phyloP scores from a whole-genome alignment of 2,113 vertebrate species.

The Recurvirostra avosetta region DNA sequence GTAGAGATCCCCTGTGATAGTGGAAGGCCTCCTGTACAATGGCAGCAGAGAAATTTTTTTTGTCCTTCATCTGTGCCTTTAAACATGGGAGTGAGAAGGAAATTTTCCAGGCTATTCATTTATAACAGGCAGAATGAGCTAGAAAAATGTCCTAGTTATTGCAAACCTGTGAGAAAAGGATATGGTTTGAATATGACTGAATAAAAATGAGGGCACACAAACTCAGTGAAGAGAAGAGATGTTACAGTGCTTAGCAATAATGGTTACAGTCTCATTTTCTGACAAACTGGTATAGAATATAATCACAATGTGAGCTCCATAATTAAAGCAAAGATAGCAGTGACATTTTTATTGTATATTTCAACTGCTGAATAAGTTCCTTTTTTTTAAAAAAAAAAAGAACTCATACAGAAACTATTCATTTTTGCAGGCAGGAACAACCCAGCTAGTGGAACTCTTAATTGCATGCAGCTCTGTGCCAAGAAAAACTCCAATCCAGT shows the following conservation, averaged over 20 bases:
- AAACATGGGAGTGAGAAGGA: constrained; percentile 36
- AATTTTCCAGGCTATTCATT: constrained; percentile 61
- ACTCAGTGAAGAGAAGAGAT: constrained; percentile 53
- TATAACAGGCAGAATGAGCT: constrained; percentile 46
- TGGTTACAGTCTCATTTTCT: constrained; percentile 54
- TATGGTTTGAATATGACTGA: constrained; percentile 48
- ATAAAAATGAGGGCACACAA: constrained; percentile 54
- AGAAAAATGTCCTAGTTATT: constrained; percentile 58
- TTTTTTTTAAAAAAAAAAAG: no score
- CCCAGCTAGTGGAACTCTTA: constrained; percentile 42
- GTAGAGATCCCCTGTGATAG: not conserved
- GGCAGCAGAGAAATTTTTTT: not conserved
- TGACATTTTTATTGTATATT: constrained; percentile 59
- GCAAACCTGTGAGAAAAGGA: constrained; percentile 30
- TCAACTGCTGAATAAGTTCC: constrained; percentile 57
- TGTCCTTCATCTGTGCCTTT: constrained; percentile 52
- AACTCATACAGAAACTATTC: constrained; percentile 14
- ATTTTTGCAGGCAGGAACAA: constrained; percentile 46
- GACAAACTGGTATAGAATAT: constrained; percentile 50
- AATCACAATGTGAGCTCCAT: constrained; percentile 49
- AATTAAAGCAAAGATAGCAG: constrained; percentile 65
- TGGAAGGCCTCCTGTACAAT: not conserved
- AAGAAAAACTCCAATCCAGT: not conserved
- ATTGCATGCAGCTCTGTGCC: constrained; percentile 1
- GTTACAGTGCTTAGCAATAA: constrained; percentile 51